These are phyloP conservation scores for Orbicella faveolata DNA, from an alignment of 64 coral and sea anemone species.

Conservation along the genomic window DNA sequence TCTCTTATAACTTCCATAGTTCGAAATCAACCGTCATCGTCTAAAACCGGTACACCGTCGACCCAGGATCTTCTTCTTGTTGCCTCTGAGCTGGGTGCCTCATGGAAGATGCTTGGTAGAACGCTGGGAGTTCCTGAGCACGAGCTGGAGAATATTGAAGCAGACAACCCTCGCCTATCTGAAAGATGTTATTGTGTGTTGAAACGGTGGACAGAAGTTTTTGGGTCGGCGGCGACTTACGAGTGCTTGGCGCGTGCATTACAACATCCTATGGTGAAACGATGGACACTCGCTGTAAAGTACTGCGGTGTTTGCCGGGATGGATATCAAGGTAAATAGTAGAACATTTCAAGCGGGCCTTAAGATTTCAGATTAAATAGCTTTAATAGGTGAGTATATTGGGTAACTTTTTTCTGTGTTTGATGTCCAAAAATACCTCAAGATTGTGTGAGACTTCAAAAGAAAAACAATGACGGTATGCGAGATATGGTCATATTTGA, in stretches of 20 bases:
- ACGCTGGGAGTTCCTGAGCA: background rate
- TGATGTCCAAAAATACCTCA: too few relatives aligned
- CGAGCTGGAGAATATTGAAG: constrained; percentile 7
- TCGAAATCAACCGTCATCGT: background rate
- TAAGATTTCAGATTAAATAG: background rate
- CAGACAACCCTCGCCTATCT: background rate
- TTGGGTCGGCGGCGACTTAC: constrained; percentile 3
- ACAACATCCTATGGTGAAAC: background rate
- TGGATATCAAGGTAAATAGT: background rate
- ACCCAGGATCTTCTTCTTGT: constrained; percentile 10
- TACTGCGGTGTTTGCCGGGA: background rate
- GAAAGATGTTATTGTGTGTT: constrained; percentile 9
- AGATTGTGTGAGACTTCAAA: too few relatives aligned
- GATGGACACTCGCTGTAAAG: background rate
- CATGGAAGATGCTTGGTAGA: constrained; percentile 31
- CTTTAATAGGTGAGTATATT: background rate
- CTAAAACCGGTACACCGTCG: background rate
- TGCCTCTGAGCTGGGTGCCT: constrained; percentile 13
- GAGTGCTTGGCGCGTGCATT: constrained; percentile 10
- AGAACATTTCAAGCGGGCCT: background rate
- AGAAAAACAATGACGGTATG: too few relatives aligned
- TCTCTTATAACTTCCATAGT: background rate
- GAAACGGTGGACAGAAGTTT: background rate
- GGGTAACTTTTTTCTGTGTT: too few relatives aligned
- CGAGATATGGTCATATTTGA: too few relatives aligned